A percentile compares a stretch with the other conserved stretches of the same genome.
These are phyloP conservation scores for Parapsyche elsis DNA, from an alignment of 1,140 invertebrate species.

Conservation along the genomic window DNA sequence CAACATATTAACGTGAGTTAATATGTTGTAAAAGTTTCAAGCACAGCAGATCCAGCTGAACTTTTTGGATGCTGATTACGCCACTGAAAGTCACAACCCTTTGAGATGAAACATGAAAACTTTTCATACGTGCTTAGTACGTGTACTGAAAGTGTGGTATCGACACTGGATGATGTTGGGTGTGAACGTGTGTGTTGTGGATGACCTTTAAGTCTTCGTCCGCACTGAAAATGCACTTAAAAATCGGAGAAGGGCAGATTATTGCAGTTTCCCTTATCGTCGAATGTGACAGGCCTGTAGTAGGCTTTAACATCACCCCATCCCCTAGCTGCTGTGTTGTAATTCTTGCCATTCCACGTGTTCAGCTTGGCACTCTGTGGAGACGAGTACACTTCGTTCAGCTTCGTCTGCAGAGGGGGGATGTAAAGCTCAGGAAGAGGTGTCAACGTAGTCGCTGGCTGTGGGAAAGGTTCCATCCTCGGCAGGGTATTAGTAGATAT, in stretches of 20 bases:
- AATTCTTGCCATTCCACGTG: conserved; percentile 70
- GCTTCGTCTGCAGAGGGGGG: conserved; percentile 61
- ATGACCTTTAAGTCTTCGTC: background rate
- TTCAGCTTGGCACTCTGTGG: conserved; percentile 61
- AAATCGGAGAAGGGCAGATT: conserved; percentile 72
- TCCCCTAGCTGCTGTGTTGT: conserved; percentile 83
- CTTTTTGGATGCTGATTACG: background rate
- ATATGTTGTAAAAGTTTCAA: too few relatives aligned
- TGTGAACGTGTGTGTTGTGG: too few relatives aligned
- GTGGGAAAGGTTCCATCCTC: conserved; percentile 66
- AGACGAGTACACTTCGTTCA: conserved; percentile 64
- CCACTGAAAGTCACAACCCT: background rate
- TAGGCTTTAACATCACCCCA: conserved; percentile 75
- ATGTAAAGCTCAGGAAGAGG: conserved; percentile 63
- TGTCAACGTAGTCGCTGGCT: conserved; percentile 59
- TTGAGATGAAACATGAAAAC: background rate
- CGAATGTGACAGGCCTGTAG: conserved; percentile 77
- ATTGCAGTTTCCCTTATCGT: conserved; percentile 62
- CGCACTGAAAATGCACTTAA: conserved; percentile 59
- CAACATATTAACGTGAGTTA: too few relatives aligned
- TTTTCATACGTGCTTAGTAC: background rate
- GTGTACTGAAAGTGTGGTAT: too few relatives aligned
- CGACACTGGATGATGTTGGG: too few relatives aligned
- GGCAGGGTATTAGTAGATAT: conserved; percentile 64
- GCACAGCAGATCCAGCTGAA: background rate